These are phyloP conservation scores for Oreortyx pictus DNA, from an alignment of 2,797 vertebrate species.

Conservation along the genomic window DNA sequence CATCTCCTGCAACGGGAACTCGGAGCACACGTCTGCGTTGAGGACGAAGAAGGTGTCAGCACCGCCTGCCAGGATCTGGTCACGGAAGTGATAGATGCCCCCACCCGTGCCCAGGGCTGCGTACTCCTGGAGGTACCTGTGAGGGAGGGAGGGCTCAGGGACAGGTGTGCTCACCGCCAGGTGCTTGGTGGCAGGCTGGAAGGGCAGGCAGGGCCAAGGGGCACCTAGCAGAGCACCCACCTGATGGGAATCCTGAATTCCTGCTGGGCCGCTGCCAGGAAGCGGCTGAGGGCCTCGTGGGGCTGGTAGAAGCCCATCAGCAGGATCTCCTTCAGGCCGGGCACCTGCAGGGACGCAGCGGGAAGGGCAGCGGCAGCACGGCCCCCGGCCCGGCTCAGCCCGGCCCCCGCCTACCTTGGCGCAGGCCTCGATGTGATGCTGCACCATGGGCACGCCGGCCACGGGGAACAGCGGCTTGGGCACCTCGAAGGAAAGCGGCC, in stretches of 20 bases:
- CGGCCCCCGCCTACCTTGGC: slow-evolving; percentile 83
- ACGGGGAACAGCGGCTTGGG: slow-evolving; percentile 97
- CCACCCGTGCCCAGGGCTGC: slow-evolving; percentile 94
- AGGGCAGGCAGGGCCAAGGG: neutral
- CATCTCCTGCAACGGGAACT: slow-evolving; percentile 94
- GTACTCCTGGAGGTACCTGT: slow-evolving; percentile 96
- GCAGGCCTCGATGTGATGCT: slow-evolving; percentile 97
- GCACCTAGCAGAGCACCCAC: slow-evolving; percentile 67
- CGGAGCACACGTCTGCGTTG: slow-evolving; percentile 96
- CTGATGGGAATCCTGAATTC: slow-evolving; percentile 94
- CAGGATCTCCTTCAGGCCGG: slow-evolving; percentile 95
- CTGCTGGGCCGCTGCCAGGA: slow-evolving; percentile 89
- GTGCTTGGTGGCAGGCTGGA: too few species aligned
- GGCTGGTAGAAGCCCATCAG: slow-evolving; percentile 97
- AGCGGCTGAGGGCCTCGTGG: slow-evolving; percentile 92
- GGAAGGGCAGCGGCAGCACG: neutral
- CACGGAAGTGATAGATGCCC: slow-evolving; percentile 98
- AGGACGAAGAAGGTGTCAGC: slow-evolving; percentile 93
- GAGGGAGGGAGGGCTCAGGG: neutral
- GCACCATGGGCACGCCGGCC: slow-evolving; percentile 96
- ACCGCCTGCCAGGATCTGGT: slow-evolving; percentile 94
- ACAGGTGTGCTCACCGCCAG: neutral
- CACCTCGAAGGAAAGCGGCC: slow-evolving; percentile 96
- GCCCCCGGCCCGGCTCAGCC: neutral
- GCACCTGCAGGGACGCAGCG: slow-evolving; percentile 78